Evolutionary conservation across 2,113 vertebrate genomes (phyloP), one percentile per base, ranked within the genome.

Genomic region (Sprattus sprattus): DNA sequence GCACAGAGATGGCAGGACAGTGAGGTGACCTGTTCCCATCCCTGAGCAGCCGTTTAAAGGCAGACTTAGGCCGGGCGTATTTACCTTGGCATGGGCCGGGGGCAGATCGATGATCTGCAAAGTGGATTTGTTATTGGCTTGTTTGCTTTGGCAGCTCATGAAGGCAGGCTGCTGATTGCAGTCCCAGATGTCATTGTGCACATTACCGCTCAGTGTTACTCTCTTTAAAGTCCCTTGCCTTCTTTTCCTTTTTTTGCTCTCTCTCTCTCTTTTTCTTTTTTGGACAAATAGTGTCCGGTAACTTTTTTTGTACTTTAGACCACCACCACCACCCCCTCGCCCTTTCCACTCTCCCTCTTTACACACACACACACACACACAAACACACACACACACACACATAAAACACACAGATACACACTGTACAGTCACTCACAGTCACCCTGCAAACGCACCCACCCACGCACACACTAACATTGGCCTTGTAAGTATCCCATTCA

Each of bases 41-140:
- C 92, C 94, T 90, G 93, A 93, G 95, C 94, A 88, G 94, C 91
- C 93, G 94, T 96, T 96, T 95, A 95, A 96, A 96, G 96, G 96
- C 96, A 97, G 96, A 96, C 96, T 96, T 93, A 95, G 95, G 95
- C 95, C 95, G 92, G 92, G 94, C 93, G 93, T 97, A 95, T 97
- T 97, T 97, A 96, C 95, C 94, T 99, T 99, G 98, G 97, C 97
- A 95, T 94, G 94, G 95, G 94, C 93, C 88, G 87, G 92, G 45
- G 89, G 92, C 95, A 97, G 97, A 99, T 98, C 97, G 97, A 99
- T 99, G 98, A 97, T 97, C 97, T 98, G 97, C 96, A 98, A 98
- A 99, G 98, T 99, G 97, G 96, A 98, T 98, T 98, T 97, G 97
- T 97, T 98, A 98, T 98, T 98, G 97, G 96, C 94, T 95, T 98